phyloP scores from a whole-genome alignment of 1,140 invertebrate genomes.

The Palaemon carinicauda region DNA sequence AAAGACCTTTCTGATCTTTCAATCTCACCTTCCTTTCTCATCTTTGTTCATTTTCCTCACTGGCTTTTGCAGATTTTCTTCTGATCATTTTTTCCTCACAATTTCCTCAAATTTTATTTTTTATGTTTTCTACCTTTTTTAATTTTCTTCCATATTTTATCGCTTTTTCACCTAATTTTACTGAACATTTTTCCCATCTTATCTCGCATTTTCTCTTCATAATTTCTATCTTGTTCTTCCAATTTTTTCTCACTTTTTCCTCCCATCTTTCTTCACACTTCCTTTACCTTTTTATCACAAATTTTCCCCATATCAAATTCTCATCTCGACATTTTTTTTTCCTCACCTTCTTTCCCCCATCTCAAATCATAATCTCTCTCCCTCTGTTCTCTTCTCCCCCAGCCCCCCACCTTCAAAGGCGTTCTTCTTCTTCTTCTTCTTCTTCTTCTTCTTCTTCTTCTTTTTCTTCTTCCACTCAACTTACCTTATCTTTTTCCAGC shows the following conservation, averaged over 20 bases:
- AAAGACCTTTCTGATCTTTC: neutral
- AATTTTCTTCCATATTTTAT: too few relatives aligned
- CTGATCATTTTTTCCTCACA: too few relatives aligned
- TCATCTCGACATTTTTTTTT: too few relatives aligned
- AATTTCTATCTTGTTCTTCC: neutral
- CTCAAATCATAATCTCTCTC: too few relatives aligned
- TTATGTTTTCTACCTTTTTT: too few relatives aligned
- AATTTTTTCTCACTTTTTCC: neutral
- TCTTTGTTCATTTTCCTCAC: too few relatives aligned
- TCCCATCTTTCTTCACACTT: neutral
- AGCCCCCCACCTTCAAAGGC: neutral
- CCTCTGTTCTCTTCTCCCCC: too few relatives aligned
- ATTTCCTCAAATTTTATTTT: too few relatives aligned
- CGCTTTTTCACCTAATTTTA: too few relatives aligned
- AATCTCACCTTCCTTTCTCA: neutral
- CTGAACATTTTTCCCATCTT: too few relatives aligned
- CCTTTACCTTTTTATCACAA: neutral
- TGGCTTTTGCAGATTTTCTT: too few relatives aligned
- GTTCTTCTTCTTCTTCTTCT: neutral
- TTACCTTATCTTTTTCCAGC: neutral
- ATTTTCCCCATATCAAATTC: neutral
- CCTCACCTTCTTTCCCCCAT: neutral
- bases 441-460: neutral
- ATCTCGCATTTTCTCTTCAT: neutral
- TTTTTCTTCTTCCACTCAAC: neutral